These are phyloP conservation scores for Phengaris alcon DNA, from an alignment of 2,888 invertebrate species.

Conservation along the genomic window DNA sequence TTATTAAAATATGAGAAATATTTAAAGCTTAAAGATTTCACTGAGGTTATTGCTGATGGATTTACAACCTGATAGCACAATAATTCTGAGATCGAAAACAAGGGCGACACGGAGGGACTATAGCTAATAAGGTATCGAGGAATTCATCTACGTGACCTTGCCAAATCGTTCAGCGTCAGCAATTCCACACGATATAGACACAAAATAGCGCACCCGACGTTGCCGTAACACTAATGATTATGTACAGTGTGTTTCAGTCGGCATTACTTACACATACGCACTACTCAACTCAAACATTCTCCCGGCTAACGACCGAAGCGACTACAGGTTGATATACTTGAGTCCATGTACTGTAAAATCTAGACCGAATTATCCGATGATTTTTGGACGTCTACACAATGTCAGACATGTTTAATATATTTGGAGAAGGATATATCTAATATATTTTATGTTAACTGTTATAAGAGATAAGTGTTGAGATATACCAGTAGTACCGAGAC, in stretches of 20 bases:
- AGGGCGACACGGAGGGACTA: background rate
- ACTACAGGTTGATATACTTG: constrained; percentile 48
- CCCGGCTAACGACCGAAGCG: constrained; percentile 47
- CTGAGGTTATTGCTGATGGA: background rate
- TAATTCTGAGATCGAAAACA: background rate
- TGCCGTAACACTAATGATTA: constrained; percentile 56
- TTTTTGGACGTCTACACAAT: background rate
- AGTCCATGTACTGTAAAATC: constrained; percentile 35
- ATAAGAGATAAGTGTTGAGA: no score
- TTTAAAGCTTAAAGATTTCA: background rate
- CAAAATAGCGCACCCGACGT: constrained; percentile 38
- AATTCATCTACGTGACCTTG: background rate
- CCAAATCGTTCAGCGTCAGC: background rate
- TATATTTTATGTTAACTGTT: no score
- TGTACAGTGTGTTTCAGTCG: constrained; percentile 77
- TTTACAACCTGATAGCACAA: background rate
- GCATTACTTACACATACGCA: constrained; percentile 46
- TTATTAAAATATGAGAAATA: background rate
- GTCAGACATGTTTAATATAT: background rate
- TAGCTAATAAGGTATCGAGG: background rate
- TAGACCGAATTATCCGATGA: background rate
- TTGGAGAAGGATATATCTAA: background rate
- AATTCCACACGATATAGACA: constrained; percentile 32
- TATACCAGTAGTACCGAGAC: no score
- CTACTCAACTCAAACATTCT: constrained; percentile 49